A percentile compares a stretch with the other conserved stretches of the same genome.
Evolutionary conservation across 2,888 invertebrate genomes (phyloP).

Genomic region (Phyto melanocephala): DNA sequence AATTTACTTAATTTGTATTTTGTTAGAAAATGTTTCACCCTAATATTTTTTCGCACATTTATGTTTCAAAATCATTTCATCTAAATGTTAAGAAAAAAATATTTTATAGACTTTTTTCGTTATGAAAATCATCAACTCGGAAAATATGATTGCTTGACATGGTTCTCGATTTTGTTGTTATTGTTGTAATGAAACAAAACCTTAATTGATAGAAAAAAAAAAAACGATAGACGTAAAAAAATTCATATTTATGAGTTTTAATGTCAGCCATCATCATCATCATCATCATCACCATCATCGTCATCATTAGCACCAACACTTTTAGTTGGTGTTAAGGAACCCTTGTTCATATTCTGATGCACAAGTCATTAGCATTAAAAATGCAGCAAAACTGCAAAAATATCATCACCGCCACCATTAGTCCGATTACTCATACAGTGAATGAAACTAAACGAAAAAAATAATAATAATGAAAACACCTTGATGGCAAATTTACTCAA

Average conservation of each 20-base stretch:
- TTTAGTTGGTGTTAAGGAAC: slow-evolving; percentile 18
- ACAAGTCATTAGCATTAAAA: slow-evolving; percentile 33
- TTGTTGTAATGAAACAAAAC: slow-evolving; percentile 14
- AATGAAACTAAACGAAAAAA: too few relatives aligned
- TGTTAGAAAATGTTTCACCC: too few relatives aligned
- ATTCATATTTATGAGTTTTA: slow-evolving; percentile 31
- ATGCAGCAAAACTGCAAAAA: slow-evolving; percentile 8
- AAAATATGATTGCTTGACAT: slow-evolving; percentile 58
- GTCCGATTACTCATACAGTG: too few relatives aligned
- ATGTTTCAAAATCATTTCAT: slow-evolving; percentile 21
- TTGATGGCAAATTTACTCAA: slow-evolving; percentile 28
- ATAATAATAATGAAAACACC: slow-evolving; percentile 6
- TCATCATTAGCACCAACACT: slow-evolving; percentile 36
- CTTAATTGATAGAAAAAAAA: slow-evolving; percentile 42
- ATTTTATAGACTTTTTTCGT: neutral
- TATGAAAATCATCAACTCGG: slow-evolving; percentile 44
- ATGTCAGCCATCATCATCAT: slow-evolving; percentile 52
- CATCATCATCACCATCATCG: slow-evolving; percentile 26
- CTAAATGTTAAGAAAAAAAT: slow-evolving; percentile 1
- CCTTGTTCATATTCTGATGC: neutral
- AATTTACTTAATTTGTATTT: too few relatives aligned
- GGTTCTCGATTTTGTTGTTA: neutral
- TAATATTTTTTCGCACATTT: neutral
- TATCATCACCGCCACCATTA: neutral
- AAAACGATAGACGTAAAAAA: neutral